phyloP scores from a whole-genome alignment of 92 coral and sea anemone genomes.

The Actinernus sp. region DNA sequence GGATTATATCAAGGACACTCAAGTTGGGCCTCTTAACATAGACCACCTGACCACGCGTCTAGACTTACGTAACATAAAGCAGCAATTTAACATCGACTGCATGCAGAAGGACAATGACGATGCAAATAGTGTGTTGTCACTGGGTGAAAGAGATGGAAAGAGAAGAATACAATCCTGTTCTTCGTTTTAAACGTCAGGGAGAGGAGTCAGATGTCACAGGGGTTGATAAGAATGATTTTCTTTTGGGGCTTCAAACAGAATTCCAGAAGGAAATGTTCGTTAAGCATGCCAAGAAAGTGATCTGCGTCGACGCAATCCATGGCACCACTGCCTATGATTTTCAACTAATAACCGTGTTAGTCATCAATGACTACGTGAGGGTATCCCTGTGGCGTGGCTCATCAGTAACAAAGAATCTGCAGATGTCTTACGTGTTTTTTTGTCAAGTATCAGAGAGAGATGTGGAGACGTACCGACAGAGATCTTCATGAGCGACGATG shows the following conservation, averaged over 20 bases:
- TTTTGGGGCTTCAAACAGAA: conserved; percentile 19
- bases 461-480: conserved; percentile 16
- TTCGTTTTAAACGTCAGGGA: conserved; percentile 6
- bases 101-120: conserved; percentile 16
- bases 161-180: conserved; percentile 7
- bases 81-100: conserved; percentile 19
- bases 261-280: conserved; percentile 22
- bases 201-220: conserved; percentile 2
- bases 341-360: conserved; percentile 6
- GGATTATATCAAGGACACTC: conserved; percentile 7
- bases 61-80: conserved; percentile 41
- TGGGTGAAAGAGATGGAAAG: conserved; percentile 27
- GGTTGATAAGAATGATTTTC: conserved; percentile 17
- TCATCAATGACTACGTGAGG: not conserved
- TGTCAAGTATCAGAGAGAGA: conserved; percentile 21
- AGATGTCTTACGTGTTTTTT: conserved; percentile 19
- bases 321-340: not conserved
- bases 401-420: conserved; percentile 12
- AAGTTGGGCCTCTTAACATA: conserved; percentile 13
- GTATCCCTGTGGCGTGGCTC: conserved; percentile 17
- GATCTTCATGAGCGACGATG: too few species aligned
- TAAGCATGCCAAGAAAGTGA: conserved; percentile 1
- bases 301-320: conserved; percentile 9
- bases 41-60: conserved; percentile 15
- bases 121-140: conserved; percentile 7